These are phyloP conservation scores for Phymorhynchus buccinoides DNA, from an alignment of 1,140 invertebrate species.

Conservation along the genomic window DNA sequence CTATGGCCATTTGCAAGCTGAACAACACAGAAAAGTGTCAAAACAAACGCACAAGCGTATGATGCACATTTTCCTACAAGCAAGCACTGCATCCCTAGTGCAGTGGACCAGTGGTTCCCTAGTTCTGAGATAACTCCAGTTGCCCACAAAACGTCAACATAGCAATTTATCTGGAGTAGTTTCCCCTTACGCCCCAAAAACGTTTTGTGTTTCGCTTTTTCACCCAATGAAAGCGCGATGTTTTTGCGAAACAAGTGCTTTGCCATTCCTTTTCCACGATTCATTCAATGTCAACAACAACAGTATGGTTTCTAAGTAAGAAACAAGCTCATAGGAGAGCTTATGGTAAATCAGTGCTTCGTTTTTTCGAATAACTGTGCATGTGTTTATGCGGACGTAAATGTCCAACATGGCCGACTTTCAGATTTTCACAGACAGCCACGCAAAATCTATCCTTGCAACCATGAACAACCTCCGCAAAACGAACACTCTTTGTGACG, in stretches of 20 bases:
- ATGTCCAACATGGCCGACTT: conserved; percentile 46
- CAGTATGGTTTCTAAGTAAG: neutral
- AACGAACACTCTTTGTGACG: conserved; percentile 76
- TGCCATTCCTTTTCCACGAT: neutral
- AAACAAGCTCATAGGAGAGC: neutral
- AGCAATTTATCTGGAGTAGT: neutral
- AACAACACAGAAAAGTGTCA: neutral
- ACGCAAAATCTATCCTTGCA: conserved; percentile 68
- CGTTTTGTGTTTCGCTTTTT: neutral
- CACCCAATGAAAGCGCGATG: conserved; percentile 1
- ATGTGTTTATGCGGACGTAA: neutral
- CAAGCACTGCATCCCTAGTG: neutral
- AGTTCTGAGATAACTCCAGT: neutral
- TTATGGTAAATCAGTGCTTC: neutral
- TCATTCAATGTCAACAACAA: too few species aligned
- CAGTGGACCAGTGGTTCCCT: too few species aligned
- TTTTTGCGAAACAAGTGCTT: neutral
- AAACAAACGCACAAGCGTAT: neutral
- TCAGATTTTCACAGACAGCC: conserved; percentile 69
- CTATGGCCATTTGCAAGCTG: neutral
- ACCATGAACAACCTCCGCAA: conserved; percentile 71
- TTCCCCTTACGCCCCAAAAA: neutral
- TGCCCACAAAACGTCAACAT: neutral
- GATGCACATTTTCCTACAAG: neutral
- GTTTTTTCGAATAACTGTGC: neutral